Evolutionary conservation across 2,113 vertebrate species (phyloP).

Genomic region (Gambusia affinis): DNA sequence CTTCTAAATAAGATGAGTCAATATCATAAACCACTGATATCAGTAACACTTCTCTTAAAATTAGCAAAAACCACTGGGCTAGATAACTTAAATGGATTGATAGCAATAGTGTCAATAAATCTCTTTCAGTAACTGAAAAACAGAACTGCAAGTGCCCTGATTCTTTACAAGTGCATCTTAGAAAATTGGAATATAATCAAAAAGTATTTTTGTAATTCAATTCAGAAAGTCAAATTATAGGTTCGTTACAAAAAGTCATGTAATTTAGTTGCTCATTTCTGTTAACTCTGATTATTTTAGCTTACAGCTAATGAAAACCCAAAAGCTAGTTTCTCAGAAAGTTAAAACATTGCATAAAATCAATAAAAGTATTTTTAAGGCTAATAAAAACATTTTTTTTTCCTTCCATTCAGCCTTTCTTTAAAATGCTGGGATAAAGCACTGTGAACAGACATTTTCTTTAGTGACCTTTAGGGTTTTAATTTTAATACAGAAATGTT

Average conservation of each 20-base stretch:
- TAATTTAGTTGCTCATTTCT: not conserved
- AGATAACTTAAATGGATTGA: conserved; percentile 47
- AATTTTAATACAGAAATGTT: not conserved
- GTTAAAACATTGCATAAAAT: not conserved
- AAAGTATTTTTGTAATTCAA: not conserved
- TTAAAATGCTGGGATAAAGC: not conserved
- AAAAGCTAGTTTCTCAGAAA: not conserved
- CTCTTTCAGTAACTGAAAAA: conserved; percentile 57
- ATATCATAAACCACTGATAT: conserved; percentile 59
- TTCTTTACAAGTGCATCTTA: conserved; percentile 14
- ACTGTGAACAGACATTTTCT: not conserved
- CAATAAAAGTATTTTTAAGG: not conserved
- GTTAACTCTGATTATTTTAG: not conserved
- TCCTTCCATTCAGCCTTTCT: not conserved
- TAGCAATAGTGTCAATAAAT: conserved; percentile 42
- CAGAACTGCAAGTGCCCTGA: conserved; percentile 63
- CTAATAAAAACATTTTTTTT: not conserved
- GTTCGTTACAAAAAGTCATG: not conserved
- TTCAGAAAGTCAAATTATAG: not conserved
- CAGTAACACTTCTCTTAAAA: conserved; percentile 19
- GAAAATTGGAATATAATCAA: not conserved
- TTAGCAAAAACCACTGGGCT: conserved; percentile 48
- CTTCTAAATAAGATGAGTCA: conserved; percentile 61
- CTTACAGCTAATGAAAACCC: not conserved
- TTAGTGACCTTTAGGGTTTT: not conserved